Conservation (phyloP, 2,888 invertebrate genomes). For the Lycophotia porphyrea region DNA sequence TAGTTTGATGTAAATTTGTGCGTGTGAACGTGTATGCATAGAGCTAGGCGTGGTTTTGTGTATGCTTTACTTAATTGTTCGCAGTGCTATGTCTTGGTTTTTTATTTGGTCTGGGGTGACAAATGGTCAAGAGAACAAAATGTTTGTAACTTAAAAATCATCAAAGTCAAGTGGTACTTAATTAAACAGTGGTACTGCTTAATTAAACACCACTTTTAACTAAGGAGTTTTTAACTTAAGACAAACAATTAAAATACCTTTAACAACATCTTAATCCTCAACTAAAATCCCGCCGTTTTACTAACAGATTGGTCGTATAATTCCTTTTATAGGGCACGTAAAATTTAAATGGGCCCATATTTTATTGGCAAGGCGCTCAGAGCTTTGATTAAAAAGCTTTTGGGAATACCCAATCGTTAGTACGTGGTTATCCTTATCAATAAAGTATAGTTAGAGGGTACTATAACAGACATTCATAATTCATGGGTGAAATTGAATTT, state of each 20-base stretch:
- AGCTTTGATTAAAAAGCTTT: constrained; percentile 77
- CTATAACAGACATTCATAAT: background rate
- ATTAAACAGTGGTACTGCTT: no score
- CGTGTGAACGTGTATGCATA: no score
- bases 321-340: constrained; percentile 75
- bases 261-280: constrained; percentile 53
- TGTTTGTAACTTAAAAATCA: no score
- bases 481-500: background rate
- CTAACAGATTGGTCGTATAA: constrained; percentile 67
- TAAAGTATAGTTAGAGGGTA: constrained; percentile 30
- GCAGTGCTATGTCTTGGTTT: no score
- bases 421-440: constrained; percentile 69
- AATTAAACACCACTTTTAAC: constrained; percentile 20
- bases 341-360: constrained; percentile 78
- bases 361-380: constrained; percentile 71
- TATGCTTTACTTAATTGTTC: no score
- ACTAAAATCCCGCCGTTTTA: constrained; percentile 53
- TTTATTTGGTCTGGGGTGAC: no score
- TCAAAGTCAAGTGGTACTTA: background rate
- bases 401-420: constrained; percentile 68
- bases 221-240: background rate
- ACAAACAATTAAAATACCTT: constrained; percentile 51
- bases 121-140: no score
- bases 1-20: no score
- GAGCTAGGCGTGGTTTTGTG: no score